Base-by-base conservation (phyloP, 2,888 invertebrate genomes). In the Amphipyra berbera region DNA sequence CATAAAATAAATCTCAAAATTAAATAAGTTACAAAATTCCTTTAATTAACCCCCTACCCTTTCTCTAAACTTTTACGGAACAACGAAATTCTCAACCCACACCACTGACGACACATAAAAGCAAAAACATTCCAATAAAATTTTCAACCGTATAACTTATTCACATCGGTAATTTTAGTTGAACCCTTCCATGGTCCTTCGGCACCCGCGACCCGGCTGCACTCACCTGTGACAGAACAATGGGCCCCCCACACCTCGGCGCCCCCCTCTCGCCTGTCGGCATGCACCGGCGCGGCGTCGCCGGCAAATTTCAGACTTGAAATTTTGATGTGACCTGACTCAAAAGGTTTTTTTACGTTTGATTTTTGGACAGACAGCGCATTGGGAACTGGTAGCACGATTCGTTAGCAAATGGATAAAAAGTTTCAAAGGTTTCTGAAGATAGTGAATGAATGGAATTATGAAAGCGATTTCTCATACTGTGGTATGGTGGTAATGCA, bases 171-270 rank as follows among this genome's bases (percentile, higher is more conserved):
- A 78, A 82, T 77, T 78, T 74, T 62, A 60, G 52, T 49, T 44
- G 64, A 69, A 69, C 78, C 78, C 78, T 78, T 69, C 60, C 61
- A 57, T 59, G 72, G 73, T 73, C 64, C 63, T 71, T 52, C 35
- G 62, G 76, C 66, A 66, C 70, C 70, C 77, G 73, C 82, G 83
- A 82, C 76, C 83, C 67, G 54, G 60, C 66, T 84, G 87, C 86
- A 81, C 83, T 88, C 86, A 85, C 83, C 84, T 85, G 81, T 84
- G 82, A 80, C 79, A 76, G 76, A 82, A 85, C 83, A 89, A 87
- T 85, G 78, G 83, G 68, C 74, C 42, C 66, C 68, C 74, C 68
- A 61, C 68, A 68, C 73, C 61, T 50, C 45, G 7, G 4, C 0
- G 6, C 35, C 30, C 53, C 37, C 37, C 49, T 54, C 44, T 46